These are phyloP conservation scores for Zonitis immaculata DNA, from an alignment of 2,888 invertebrate genomes.

Conservation along the genomic window DNA sequence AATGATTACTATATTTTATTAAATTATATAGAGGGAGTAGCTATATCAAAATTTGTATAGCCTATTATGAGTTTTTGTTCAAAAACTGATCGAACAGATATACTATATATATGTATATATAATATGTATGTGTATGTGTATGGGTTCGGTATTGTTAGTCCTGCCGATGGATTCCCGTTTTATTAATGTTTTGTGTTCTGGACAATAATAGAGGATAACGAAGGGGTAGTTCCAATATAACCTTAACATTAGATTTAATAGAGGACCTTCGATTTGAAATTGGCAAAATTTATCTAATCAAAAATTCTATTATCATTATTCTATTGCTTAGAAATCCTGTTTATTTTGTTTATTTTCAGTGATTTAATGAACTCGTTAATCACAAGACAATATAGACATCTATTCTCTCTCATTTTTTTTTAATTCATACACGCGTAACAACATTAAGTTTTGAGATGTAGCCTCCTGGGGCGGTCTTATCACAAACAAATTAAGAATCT, in stretches of 20 bases:
- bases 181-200: not conserved
- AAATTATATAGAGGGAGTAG: not conserved
- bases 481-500: slow-evolving; percentile 1
- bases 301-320: not conserved
- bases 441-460: not conserved
- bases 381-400: not conserved
- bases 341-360: not conserved
- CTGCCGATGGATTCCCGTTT: not conserved
- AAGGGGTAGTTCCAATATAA: not conserved
- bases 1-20: not conserved
- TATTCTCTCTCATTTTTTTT: not conserved
- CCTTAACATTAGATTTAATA: not conserved
- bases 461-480: not conserved
- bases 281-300: not conserved
- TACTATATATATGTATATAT: not conserved
- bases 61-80: not conserved
- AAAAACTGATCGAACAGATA: not conserved
- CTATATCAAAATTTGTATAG: not conserved
- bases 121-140: not conserved
- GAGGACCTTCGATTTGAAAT: not conserved
- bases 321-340: not conserved
- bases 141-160: not conserved
- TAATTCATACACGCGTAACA: not conserved
- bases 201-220: not conserved
- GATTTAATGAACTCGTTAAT: not conserved